Evolutionary conservation across 2,888 invertebrate genomes (phyloP).

Genomic region (Macrosoma leucophasiata): DNA sequence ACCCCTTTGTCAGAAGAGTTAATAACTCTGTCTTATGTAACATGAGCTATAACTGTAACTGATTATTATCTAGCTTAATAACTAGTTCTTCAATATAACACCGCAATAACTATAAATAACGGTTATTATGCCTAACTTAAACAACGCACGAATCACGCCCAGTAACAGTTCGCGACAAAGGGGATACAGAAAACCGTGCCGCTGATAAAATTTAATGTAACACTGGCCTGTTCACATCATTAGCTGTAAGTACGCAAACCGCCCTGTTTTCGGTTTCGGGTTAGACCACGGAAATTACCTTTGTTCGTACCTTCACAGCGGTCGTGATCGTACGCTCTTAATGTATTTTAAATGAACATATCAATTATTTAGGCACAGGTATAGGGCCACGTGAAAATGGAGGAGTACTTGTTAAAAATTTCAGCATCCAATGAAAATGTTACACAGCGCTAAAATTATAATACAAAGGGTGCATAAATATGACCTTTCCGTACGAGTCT

Average conservation of each 20-base stretch:
- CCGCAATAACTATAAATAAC: too few species aligned
- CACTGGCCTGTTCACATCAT: slow-evolving; percentile 5
- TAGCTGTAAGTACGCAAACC: slow-evolving; percentile 8
- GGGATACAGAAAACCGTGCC: slow-evolving; percentile 15
- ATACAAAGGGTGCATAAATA: too few species aligned
- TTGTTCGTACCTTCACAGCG: slow-evolving; percentile 31
- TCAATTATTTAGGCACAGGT: slow-evolving; percentile 46
- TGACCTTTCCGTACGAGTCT: too few species aligned
- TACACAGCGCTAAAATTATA: too few species aligned
- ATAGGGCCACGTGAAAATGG: slow-evolving; percentile 42
- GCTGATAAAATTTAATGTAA: slow-evolving; percentile 21
- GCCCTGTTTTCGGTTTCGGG: slow-evolving; percentile 18
- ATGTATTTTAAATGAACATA: slow-evolving; percentile 61
- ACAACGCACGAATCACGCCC: too few species aligned
- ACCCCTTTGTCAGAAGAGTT: too few species aligned
- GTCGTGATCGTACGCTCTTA: slow-evolving; percentile 44
- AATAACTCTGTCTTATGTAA: too few species aligned
- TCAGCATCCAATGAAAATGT: slow-evolving; percentile 35
- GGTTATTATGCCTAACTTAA: too few species aligned
- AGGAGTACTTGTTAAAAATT: slow-evolving; percentile 42
- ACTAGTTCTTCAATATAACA: too few species aligned
- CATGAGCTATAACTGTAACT: too few species aligned
- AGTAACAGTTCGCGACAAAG: slow-evolving; percentile 9
- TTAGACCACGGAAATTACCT: slow-evolving; percentile 36
- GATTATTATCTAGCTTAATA: too few species aligned